Evolutionary conservation across 2,113 vertebrate species (phyloP), one percentile per base, ranked within the genome.

Genomic region (Paracanthobrama guichenoti): DNA sequence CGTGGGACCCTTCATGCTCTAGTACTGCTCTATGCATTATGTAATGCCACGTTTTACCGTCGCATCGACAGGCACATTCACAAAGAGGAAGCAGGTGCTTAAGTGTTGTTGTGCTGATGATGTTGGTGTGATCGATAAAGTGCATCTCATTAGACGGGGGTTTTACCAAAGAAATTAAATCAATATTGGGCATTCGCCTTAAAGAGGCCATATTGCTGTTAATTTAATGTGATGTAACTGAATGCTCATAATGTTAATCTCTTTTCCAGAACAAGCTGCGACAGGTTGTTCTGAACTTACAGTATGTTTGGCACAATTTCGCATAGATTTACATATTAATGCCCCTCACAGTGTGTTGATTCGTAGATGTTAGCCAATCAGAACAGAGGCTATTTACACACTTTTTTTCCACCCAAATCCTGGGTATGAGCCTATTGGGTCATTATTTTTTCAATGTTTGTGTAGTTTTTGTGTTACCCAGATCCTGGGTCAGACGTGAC

Each of bases 71-170:
- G 46, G 28, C 48, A 20, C n/a, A 31, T 75, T 76, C 73, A 76
- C 48, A 76, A 75, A 55, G 48, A 53, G 48, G 48, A 11, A 76
- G 73, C 73, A 76, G 73, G 73, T 75, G 86, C 86, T 81, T 84
- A 86, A 88, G 86, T 85, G 76, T 83, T 59, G 35, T 64, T 60
- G 88, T 88, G 53, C 48, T 57, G 53, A 57, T 77, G 75, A 57
- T 57, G 26, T 53, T 74, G n/a, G 42, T 16, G n/a, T 74, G 71
- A 14, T 46, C 35, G 11, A 42, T 42, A 4, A 71, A 69, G 22
- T 75, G 72, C 72, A 26, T 75, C 73, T 53, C 9, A 55, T 75
- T 53, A 55, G 71, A 72, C 12, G 2, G 11, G 1, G 11, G n/a
- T 48, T 48, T 26, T 48, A 42, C 69, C 39, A 6, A 72, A 72